Base-by-base conservation (phyloP, 2,888 invertebrate genomes). In the Eueremaeus valkanovi region DNA sequence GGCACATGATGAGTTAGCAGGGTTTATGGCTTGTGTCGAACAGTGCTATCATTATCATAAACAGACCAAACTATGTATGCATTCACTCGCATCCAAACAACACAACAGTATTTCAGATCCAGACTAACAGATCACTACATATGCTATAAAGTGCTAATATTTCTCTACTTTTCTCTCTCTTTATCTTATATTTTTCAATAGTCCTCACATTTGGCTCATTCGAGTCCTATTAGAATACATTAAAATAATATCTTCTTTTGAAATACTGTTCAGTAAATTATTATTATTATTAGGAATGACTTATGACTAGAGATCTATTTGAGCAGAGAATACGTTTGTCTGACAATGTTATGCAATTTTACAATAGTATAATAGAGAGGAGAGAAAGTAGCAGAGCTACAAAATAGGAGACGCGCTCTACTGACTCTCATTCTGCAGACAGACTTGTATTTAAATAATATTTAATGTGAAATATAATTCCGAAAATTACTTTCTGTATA, bases 31-130 rank as follows among this genome's bases (percentile, higher is more conserved):
- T 29, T 66, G 66, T 66, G 66, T 36, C 33, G 21, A n/a, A 21
- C 51, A 51, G 51, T 9, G 36, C 40, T 33, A 66, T 66, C 66
- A 58, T 58, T 58, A 66, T 36, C 66, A 66, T 66, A 66, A 36
- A 40, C 66, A 66, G n/a, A n/a, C n/a, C n/a, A 66, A 11, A 33
- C 11, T 24, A 24, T 21, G 58, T 24, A 58, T 58, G 24, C 27
- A 58, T 58, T 29, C 24, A 11, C 27, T 58, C 11, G n/a, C 29
- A 58, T 58, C 58, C 27, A 16, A 58, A 58, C 58, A 58, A 58
- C 58, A 58, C 27, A n/a, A 21, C 51, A 36, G 11, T 51, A 51
- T 21, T 21, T 51, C 51, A 21, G 51, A 51, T 21, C n/a, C 3
- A n/a, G 6, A n/a, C 51, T 45, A 18, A 45, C 45, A 45, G 13